A percentile compares a stretch with the other conserved stretches of the same genome.
phyloP scores from a whole-genome alignment of 2,113 vertebrate species.

The Oncorhynchus gorbuscha region DNA sequence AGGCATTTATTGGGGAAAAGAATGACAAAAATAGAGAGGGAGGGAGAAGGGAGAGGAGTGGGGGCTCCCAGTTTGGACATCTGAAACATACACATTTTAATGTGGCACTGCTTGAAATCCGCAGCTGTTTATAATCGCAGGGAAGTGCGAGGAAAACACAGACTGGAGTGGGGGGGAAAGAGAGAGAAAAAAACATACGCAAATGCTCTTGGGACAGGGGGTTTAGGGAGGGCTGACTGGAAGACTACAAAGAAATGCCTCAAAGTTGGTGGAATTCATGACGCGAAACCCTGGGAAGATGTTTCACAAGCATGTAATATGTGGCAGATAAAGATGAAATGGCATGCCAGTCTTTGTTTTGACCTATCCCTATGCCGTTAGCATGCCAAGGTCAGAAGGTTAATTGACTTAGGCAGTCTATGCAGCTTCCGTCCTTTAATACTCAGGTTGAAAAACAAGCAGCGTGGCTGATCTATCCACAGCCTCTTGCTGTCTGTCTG shows the following conservation, averaged over 20 bases:
- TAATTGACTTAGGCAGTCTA: slow-evolving; percentile 70
- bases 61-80: slow-evolving; percentile 63
- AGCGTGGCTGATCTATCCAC: slow-evolving; percentile 41
- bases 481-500: background rate
- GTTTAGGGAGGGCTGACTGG: slow-evolving; percentile 32
- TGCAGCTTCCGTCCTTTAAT: slow-evolving; percentile 66
- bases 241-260: slow-evolving; percentile 78
- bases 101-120: slow-evolving; percentile 79
- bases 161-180: slow-evolving; percentile 18
- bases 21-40: slow-evolving; percentile 64
- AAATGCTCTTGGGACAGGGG: slow-evolving; percentile 79
- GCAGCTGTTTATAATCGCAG: slow-evolving; percentile 82
- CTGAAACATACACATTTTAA: slow-evolving; percentile 63
- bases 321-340: background rate
- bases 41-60: slow-evolving; percentile 41
- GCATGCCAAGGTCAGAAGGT: slow-evolving; percentile 61
- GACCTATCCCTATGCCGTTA: slow-evolving; percentile 33
- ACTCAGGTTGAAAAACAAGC: slow-evolving; percentile 58
- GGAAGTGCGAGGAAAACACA: slow-evolving; percentile 45
- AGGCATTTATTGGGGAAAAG: slow-evolving; percentile 84
- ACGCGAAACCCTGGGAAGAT: slow-evolving; percentile 25
- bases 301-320: slow-evolving; percentile 30
- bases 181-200: slow-evolving; percentile 75
- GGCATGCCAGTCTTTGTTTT: slow-evolving; percentile 44
- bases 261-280: slow-evolving; percentile 64